Conservation (phyloP, 2,113 vertebrate genomes). For the Melanerpes aurifrons region DNA sequence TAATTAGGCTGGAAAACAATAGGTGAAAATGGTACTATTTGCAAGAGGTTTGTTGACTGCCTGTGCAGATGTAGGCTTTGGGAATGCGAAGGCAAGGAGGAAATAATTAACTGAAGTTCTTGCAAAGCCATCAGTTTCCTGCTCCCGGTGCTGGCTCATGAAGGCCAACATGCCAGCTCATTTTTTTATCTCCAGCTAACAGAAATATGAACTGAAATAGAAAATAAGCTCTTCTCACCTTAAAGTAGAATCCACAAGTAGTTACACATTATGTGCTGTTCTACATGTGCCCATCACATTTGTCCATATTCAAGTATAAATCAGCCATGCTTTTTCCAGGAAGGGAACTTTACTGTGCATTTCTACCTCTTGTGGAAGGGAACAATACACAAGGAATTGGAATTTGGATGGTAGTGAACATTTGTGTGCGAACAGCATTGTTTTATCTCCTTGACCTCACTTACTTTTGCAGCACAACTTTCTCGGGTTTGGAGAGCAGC, state of each 20-base stretch:
- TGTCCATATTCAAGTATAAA: not conserved
- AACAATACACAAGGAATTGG: not conserved
- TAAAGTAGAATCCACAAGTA: not conserved
- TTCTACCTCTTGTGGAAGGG: not conserved
- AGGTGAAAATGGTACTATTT: constrained; percentile 34
- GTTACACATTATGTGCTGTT: not conserved
- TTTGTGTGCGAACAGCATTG: not conserved
- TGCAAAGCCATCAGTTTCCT: not conserved
- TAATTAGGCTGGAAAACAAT: constrained; percentile 23
- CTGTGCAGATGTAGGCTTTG: not conserved
- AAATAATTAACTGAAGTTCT: not conserved
- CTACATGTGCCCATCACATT: not conserved
- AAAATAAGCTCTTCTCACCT: not conserved
- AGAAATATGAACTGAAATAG: not conserved
- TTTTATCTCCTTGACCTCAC: not conserved
- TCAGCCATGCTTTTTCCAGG: not conserved
- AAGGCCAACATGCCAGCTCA: not conserved
- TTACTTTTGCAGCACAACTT: constrained; percentile 73
- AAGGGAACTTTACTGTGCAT: not conserved
- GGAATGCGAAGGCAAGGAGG: not conserved
- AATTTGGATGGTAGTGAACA: not conserved
- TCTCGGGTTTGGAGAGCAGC: constrained; percentile 59
- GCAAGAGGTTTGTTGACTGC: not conserved
- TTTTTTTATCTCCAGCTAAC: not conserved
- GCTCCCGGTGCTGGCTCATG: not conserved